These are phyloP conservation scores for Podarcis muralis DNA, from an alignment of 2,113 vertebrate genomes.

Conservation along the genomic window DNA sequence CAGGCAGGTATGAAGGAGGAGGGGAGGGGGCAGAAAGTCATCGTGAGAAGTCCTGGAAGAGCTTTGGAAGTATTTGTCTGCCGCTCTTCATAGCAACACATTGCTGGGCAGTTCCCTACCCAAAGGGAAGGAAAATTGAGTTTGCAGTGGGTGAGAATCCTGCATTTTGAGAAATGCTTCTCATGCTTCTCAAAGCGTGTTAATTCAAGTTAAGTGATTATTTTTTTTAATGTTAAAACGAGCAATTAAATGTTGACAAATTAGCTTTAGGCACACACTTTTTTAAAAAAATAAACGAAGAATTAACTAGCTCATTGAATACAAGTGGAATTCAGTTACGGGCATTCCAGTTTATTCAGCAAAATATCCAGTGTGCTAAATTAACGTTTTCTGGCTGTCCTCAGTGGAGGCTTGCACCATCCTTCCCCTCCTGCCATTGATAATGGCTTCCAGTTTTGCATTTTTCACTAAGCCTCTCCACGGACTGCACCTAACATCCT, in stretches of 20 bases:
- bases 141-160: background rate
- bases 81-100: background rate
- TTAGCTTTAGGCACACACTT: background rate
- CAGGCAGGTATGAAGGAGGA: too few species aligned
- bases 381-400: conserved; percentile 53
- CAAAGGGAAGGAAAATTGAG: background rate
- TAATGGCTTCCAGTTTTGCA: conserved; percentile 33
- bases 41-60: background rate
- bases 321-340: background rate
- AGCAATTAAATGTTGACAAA: background rate
- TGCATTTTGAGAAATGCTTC: background rate
- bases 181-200: background rate
- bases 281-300: background rate
- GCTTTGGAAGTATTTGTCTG: background rate
- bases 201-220: background rate
- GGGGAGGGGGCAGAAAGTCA: too few species aligned
- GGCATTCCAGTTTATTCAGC: conserved; percentile 22
- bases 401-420: background rate
- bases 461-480: conserved; percentile 13
- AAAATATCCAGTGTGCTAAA: conserved; percentile 52
- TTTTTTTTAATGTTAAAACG: background rate
- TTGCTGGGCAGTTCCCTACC: background rate
- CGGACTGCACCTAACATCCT: background rate
- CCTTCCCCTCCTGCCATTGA: conserved; percentile 3
- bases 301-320: background rate